Conservation (phyloP, 2,888 invertebrate genomes). For the Coelogynopora nodosa region DNA sequence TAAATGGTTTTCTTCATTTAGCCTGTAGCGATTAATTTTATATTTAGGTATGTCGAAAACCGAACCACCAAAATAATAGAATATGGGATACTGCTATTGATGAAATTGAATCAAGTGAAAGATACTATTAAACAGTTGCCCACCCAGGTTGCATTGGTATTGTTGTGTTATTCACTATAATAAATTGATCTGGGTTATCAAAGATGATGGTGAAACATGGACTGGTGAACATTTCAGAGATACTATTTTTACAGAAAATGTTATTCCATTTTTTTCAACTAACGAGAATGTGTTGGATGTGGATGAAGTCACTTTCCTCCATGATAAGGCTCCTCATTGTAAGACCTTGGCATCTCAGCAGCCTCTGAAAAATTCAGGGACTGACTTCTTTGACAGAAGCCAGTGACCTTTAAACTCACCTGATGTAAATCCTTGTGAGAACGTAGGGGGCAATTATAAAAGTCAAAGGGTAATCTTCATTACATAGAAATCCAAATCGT, state of each 20-base stretch:
- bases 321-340: no score
- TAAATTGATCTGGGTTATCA: neutral
- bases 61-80: neutral
- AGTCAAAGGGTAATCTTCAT: neutral
- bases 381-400: neutral
- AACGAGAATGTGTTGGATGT: neutral
- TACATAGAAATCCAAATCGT: neutral
- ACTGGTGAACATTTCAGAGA: neutral
- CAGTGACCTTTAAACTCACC: neutral
- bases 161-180: neutral
- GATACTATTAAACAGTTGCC: neutral
- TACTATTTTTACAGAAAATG: neutral
- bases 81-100: neutral
- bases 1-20: neutral
- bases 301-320: neutral
- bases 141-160: neutral
- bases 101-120: neutral
- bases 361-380: neutral
- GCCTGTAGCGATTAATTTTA: neutral
- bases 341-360: neutral
- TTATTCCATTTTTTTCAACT: neutral
- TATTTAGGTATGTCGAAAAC: neutral
- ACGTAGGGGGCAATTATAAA: neutral
- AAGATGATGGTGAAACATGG: slow-evolving; percentile 18
- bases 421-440: neutral